Conservation (phyloP, 2,113 vertebrate species). For the Reinhardtius hippoglossoides region DNA sequence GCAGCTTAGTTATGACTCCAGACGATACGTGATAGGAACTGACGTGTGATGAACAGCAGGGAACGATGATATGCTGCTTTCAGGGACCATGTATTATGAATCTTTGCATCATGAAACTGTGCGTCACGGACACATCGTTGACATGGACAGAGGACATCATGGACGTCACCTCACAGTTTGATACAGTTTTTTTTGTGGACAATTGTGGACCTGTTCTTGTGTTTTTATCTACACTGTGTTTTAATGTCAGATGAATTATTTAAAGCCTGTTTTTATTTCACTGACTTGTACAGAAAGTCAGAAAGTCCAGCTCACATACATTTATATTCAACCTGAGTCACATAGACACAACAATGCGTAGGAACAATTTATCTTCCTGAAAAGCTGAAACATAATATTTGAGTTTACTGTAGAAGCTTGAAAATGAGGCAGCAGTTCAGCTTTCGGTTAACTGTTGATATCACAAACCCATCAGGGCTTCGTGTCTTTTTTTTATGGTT, state of each 20-base stretch:
- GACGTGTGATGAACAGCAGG: not conserved
- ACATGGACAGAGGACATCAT: conserved; percentile 5
- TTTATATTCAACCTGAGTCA: not conserved
- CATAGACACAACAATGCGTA: not conserved
- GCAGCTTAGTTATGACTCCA: conserved; percentile 72
- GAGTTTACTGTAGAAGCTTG: not conserved
- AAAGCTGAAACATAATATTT: not conserved
- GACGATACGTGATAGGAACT: conserved; percentile 16
- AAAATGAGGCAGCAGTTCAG: not conserved
- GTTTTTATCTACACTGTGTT: conserved; percentile 20
- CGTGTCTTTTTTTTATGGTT: not conserved
- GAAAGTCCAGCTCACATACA: not conserved
- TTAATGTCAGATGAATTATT: conserved; percentile 33
- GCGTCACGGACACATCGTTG: not conserved
- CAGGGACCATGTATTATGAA: conserved; percentile 20
- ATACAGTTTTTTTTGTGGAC: not conserved
- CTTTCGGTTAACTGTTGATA: conserved; percentile 4
- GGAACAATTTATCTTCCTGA: not conserved
- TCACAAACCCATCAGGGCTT: not conserved
- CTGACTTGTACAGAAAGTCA: not conserved
- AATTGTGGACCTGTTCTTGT: not conserved
- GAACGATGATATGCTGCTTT: conserved; percentile 4
- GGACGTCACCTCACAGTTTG: not conserved
- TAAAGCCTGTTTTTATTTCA: conserved; percentile 45
- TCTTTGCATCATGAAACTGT: conserved; percentile 7